Conservation (phyloP, 92 coral and sea anemone genomes). For the Epizoanthus illoricatus region DNA sequence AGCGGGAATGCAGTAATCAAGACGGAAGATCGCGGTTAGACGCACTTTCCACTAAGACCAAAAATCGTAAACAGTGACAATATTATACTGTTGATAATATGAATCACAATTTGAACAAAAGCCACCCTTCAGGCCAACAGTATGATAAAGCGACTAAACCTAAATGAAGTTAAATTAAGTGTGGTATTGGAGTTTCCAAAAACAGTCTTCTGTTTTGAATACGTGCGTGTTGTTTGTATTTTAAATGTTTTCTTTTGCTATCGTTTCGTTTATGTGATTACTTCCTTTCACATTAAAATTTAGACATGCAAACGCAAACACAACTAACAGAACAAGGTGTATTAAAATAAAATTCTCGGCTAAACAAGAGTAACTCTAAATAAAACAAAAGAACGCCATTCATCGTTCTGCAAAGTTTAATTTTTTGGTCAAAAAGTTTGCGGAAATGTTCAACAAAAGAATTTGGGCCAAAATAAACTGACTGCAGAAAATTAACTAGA, state of each 20-base stretch:
- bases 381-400: constrained; percentile 19
- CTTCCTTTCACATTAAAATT: background rate
- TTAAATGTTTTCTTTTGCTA: constrained; percentile 24
- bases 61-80: constrained; percentile 14
- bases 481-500: constrained; percentile 1
- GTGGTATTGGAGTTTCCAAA: constrained; percentile 3
- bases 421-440: background rate
- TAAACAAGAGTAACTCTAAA: background rate
- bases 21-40: background rate
- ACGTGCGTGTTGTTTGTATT: constrained; percentile 24
- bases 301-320: constrained; percentile 22
- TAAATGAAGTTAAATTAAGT: constrained; percentile 23
- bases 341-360: constrained; percentile 5
- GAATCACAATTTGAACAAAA: constrained; percentile 40
- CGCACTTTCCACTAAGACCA: background rate
- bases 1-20: background rate
- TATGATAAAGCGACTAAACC: constrained; percentile 26
- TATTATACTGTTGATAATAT: constrained; percentile 16
- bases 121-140: constrained; percentile 1
- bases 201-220: constrained; percentile 10
- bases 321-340: background rate
- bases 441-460: constrained; percentile 7
- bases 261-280: constrained; percentile 14
- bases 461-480: background rate
- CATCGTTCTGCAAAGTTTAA: constrained; percentile 8